phyloP scores from a whole-genome alignment of 2,888 invertebrate species.

The Drosophila helvetica region DNA sequence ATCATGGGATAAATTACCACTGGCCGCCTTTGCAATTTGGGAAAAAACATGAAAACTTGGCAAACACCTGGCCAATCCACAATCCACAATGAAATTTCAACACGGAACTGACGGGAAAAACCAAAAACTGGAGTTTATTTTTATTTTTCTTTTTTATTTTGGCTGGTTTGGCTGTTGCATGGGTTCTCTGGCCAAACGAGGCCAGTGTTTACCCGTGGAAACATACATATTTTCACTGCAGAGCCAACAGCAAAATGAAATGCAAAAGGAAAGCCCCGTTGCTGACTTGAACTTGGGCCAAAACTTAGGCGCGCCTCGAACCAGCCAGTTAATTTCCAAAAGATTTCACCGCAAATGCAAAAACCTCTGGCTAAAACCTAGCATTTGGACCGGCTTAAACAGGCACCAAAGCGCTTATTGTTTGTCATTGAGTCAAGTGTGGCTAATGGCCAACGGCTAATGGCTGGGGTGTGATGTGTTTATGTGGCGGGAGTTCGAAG shows the following conservation, averaged over 20 bases:
- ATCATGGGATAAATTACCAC: conserved; percentile 25
- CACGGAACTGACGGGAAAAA: conserved; percentile 51
- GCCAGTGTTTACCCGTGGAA: conserved; percentile 41
- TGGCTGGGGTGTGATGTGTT: conserved; percentile 12
- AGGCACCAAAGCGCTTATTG: conserved; percentile 12
- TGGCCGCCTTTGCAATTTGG: conserved; percentile 35
- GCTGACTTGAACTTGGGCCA: conserved; percentile 54
- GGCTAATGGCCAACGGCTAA: conserved; percentile 36
- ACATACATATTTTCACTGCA: conserved; percentile 49
- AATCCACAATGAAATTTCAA: conserved; percentile 48
- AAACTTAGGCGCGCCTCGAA: conserved; percentile 32
- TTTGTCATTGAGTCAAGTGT: conserved; percentile 62
- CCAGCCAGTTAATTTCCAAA: conserved; percentile 25
- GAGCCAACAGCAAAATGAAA: conserved; percentile 13
- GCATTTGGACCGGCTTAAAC: conserved; percentile 1
- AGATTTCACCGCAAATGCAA: conserved; percentile 69
- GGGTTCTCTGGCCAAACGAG: conserved; percentile 48
- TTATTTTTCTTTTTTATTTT: conserved; percentile 18
- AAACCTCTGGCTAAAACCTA: conserved; percentile 36
- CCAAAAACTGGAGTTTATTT: conserved; percentile 17
- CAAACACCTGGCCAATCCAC: conserved; percentile 39
- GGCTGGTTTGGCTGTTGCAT: conserved; percentile 19
- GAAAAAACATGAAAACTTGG: conserved; percentile 27
- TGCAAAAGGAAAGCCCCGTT: conserved; percentile 44
- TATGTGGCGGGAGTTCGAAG: conserved; percentile 28